Conservation (phyloP, 1,140 invertebrate genomes). For the Drosophila pallidifrons region DNA sequence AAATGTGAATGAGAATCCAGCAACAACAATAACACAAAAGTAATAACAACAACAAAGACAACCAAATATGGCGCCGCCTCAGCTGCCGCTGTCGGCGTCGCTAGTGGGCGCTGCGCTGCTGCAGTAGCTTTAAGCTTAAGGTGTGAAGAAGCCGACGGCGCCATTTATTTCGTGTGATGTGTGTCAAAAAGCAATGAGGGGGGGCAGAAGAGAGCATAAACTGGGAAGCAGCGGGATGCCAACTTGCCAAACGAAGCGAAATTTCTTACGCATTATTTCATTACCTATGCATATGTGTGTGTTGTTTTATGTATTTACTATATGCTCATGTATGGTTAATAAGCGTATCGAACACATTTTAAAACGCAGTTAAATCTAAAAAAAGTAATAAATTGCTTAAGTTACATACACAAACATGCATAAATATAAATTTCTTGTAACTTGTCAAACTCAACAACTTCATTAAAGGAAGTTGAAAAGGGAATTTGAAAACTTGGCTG, state of each 20-base stretch:
- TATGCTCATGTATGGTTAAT: background rate
- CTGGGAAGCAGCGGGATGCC: constrained; percentile 5
- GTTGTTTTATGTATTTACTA: background rate
- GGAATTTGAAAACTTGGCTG: background rate
- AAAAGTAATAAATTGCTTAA: background rate
- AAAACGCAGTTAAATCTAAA: background rate
- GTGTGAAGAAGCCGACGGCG: constrained; percentile 52
- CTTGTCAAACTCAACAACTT: constrained; percentile 1
- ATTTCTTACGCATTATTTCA: constrained; percentile 13
- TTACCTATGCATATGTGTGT: constrained; percentile 3
- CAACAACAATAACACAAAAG: constrained; percentile 16
- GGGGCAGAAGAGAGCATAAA: background rate
- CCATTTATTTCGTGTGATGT: constrained; percentile 12
- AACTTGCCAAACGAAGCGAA: constrained; percentile 7
- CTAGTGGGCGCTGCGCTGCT: constrained; percentile 10
- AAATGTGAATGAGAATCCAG: constrained; percentile 62
- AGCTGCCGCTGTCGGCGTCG: constrained; percentile 47
- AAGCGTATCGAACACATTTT: constrained; percentile 13
- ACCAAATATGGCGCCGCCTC: constrained; percentile 70
- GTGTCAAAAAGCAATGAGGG: constrained; percentile 3
- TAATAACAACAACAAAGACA: constrained; percentile 13
- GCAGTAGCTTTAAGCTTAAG: constrained; percentile 47
- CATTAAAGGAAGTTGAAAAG: background rate
- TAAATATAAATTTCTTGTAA: background rate
- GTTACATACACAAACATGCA: constrained; percentile 16